Evolutionary conservation across 2,113 vertebrate genomes (phyloP).

Genomic region (Hypocryptadius cinnamomeus): DNA sequence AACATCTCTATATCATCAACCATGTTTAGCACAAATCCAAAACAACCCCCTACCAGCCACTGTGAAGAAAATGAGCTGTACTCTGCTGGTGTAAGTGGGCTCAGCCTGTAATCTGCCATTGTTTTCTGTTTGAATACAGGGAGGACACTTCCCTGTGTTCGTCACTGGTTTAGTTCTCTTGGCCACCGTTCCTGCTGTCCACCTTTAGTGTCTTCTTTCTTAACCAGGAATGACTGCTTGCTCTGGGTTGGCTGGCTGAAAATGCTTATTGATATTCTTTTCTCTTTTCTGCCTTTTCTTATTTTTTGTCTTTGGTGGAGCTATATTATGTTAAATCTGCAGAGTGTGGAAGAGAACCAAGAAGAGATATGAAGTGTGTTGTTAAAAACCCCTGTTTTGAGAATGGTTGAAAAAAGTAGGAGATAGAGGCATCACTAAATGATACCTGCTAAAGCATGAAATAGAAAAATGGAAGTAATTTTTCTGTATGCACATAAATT

Average conservation of each 20-base stretch:
- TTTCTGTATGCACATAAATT: background rate
- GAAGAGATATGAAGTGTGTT: background rate
- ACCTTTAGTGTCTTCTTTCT: background rate
- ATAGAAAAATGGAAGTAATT: background rate
- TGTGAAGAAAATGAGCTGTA: background rate
- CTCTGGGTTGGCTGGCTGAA: background rate
- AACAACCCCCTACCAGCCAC: background rate
- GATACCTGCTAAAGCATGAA: background rate
- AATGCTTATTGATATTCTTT: background rate
- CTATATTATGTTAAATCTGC: background rate
- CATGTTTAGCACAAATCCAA: background rate
- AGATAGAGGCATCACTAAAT: background rate
- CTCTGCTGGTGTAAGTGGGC: background rate
- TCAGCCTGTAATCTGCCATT: background rate
- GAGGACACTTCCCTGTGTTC: accelerated
- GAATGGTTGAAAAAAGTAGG: background rate
- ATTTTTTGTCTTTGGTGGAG: background rate
- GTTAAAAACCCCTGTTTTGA: background rate
- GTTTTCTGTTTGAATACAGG: background rate
- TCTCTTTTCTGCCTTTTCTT: background rate
- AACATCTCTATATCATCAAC: background rate
- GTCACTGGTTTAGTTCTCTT: background rate
- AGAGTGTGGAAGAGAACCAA: background rate
- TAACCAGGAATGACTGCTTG: background rate
- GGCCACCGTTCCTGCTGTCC: background rate